Evolutionary conservation across 2,888 invertebrate species (phyloP).

Genomic region (Xanthorhoe spadicearia): DNA sequence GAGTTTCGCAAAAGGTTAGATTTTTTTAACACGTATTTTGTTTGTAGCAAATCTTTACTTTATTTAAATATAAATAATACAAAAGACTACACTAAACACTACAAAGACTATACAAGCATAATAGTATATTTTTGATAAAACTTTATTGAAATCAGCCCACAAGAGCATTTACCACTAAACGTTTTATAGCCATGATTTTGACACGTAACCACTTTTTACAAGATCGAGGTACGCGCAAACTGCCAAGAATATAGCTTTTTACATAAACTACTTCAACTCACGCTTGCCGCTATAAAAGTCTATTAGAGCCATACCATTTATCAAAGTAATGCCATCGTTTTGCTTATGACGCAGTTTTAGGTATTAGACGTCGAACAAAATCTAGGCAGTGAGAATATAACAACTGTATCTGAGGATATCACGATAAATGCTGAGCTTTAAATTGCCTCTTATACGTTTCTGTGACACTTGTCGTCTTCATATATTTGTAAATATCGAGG

Average conservation of each 20-base stretch:
- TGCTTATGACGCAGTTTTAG: conserved; percentile 23
- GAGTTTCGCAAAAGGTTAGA: background rate
- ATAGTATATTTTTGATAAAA: too few relatives aligned
- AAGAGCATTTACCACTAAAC: background rate
- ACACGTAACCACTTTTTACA: background rate
- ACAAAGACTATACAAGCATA: too few relatives aligned
- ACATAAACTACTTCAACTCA: conserved; percentile 13
- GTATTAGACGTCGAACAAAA: conserved; percentile 16
- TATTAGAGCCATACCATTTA: conserved; percentile 30
- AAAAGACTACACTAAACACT: too few relatives aligned
- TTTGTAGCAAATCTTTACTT: too few relatives aligned
- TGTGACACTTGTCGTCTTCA: background rate
- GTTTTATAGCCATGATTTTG: background rate
- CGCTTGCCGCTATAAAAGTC: conserved; percentile 18
- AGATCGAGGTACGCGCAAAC: conserved; percentile 1
- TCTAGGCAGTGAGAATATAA: conserved; percentile 12
- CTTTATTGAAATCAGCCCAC: too few relatives aligned
- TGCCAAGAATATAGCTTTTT: conserved; percentile 17
- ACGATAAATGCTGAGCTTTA: conserved; percentile 18
- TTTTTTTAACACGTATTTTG: too few relatives aligned
- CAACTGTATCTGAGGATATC: conserved; percentile 17
- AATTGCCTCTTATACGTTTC: background rate
- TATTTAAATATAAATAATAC: too few relatives aligned
- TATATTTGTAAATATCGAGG: too few relatives aligned
- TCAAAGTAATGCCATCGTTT: conserved; percentile 34